Evolutionary conservation across 2,888 invertebrate species (phyloP), one percentile per base, ranked within the genome.

Genomic region (Deilephila elpenor): DNA sequence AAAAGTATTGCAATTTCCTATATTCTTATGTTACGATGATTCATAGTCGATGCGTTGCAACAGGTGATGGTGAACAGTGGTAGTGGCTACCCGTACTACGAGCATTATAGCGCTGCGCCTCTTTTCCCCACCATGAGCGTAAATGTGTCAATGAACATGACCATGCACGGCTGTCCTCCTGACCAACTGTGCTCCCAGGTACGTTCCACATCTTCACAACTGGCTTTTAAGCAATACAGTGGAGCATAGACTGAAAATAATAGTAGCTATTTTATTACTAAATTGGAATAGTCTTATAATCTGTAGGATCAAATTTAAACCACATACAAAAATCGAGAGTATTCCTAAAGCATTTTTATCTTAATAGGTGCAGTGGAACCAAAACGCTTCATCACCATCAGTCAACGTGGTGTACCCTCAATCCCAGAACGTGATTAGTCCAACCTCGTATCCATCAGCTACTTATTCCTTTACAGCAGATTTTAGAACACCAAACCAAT

Each of bases 91-190:
- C 93, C 93, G 0, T 94, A 94, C 87, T 95, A 95, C 86, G 95
- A 95, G 83, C 93, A 95, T 83, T 93, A 94, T 61, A 90, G 87
- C 53, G 89, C 91, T 3, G 84, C 91, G 0, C 93, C 96, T 0
- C 95, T 97, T 78, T 98, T 98, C 88, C 98, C 98, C 74, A 97
- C 98, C 84, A 99, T 99, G 99, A 98, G 98, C 85, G 98, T 99
- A 79, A 99, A 99, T 87, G 98, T 99, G 0, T 98, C 98, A 82
- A 99, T 99, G 99, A 99, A 98, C 90, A 99, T 99, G 99, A 99
- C 99, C 74, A 98, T 99, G 97, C 98, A 98, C 79, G 97, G 96
- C 2, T 97, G 96, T 81, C 96, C 96, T 2, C 93, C 96, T 0
- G 96, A 96, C 78, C 95, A 96, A 80, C 91, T 96, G 2, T 97